Conservation (phyloP, 2,888 invertebrate species). For the Listrodromus nycthemerus region DNA sequence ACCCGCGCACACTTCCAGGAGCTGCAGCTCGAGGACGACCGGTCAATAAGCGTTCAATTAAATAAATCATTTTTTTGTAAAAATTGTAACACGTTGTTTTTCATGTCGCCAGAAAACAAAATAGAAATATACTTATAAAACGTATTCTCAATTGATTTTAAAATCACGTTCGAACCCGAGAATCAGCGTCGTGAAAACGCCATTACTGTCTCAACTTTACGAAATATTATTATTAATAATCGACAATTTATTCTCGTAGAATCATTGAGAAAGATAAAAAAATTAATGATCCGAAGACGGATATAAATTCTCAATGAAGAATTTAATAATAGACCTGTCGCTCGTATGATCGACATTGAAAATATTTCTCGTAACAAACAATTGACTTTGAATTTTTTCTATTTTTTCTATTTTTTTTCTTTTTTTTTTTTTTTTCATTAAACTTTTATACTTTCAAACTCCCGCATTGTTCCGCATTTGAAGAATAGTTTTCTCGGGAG, state of each 20-base stretch:
- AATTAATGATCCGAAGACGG: slow-evolving; percentile 44
- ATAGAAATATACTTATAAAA: neutral
- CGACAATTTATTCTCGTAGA: neutral
- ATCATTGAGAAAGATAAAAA: neutral
- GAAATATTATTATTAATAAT: neutral
- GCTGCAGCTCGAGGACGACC: slow-evolving; percentile 63
- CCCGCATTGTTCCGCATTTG: slow-evolving; percentile 62
- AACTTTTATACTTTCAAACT: neutral
- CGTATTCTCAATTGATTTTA: neutral
- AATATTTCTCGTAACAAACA: slow-evolving; percentile 20
- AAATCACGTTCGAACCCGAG: neutral
- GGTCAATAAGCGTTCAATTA: slow-evolving; percentile 61
- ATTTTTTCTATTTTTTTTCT: neutral
- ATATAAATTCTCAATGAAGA: slow-evolving; percentile 67
- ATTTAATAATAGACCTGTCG: slow-evolving; percentile 66
- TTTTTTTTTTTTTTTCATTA: neutral
- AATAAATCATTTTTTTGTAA: slow-evolving; percentile 50
- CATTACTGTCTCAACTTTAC: neutral
- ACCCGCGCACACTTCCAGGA: slow-evolving; percentile 65
- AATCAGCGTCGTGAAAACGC: neutral
- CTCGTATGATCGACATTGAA: slow-evolving; percentile 57
- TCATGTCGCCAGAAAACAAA: neutral
- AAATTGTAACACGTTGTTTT: slow-evolving; percentile 27
- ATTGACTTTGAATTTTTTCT: neutral
- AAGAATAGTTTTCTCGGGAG: slow-evolving; percentile 60